These are phyloP conservation scores for Rhincodon typus DNA, from an alignment of 2,797 vertebrate species.

Conservation along the genomic window DNA sequence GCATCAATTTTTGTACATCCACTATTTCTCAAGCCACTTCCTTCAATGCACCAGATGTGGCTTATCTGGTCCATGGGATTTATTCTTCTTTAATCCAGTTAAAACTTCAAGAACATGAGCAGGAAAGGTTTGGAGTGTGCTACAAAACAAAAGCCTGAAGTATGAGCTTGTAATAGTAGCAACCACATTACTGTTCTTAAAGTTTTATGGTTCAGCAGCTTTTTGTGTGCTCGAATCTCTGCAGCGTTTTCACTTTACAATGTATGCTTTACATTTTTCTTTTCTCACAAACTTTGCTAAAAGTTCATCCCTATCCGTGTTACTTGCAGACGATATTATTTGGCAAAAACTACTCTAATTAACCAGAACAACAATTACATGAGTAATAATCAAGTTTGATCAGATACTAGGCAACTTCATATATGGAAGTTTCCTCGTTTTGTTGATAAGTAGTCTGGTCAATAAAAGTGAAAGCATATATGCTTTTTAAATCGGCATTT, in stretches of 20 bases:
- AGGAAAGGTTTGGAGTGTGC: not conserved
- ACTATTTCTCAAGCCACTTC: too few relatives aligned
- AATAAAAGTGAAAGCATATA: not conserved
- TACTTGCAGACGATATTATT: not conserved
- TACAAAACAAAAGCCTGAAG: not conserved
- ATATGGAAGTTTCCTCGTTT: not conserved
- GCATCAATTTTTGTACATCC: too few relatives aligned
- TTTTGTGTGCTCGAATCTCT: not conserved
- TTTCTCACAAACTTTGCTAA: not conserved
- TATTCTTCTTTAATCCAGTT: too few relatives aligned
- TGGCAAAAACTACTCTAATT: not conserved
- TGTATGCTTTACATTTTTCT: not conserved
- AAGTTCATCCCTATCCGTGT: not conserved
- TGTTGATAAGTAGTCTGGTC: not conserved
- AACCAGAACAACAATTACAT: conserved; percentile 14
- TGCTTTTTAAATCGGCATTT: not conserved
- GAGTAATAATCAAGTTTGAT: not conserved
- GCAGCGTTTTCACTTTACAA: not conserved
- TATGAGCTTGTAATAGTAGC: not conserved
- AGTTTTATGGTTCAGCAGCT: not conserved
- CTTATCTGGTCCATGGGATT: too few relatives aligned
- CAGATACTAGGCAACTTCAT: not conserved
- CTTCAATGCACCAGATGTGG: too few relatives aligned
- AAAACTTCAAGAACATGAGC: not conserved
- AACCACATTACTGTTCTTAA: not conserved